Conservation (phyloP, 2,888 invertebrate genomes). For the Vanessa cardui region DNA sequence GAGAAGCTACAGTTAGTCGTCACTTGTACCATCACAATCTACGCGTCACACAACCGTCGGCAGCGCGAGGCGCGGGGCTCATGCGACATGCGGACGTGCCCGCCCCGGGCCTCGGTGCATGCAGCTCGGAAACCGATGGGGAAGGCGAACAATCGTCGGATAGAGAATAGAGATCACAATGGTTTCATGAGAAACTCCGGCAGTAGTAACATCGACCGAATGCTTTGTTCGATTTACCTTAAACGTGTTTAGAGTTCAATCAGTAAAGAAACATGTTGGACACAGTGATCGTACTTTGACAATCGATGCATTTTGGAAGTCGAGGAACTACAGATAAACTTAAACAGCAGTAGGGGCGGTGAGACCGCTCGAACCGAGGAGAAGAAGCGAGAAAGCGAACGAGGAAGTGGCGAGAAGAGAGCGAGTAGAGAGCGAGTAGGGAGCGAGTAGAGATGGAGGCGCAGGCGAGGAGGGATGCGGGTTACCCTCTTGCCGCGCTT, state of each 20-base stretch:
- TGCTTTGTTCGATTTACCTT: neutral
- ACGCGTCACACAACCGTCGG: slow-evolving; percentile 44
- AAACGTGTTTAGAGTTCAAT: neutral
- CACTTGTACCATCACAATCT: slow-evolving; percentile 62
- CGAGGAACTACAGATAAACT: neutral
- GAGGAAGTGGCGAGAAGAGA: slow-evolving; percentile 21
- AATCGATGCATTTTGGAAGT: neutral
- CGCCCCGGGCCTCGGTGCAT: neutral
- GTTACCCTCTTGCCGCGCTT: slow-evolving; percentile 96
- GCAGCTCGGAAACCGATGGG: neutral
- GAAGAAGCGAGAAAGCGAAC: neutral
- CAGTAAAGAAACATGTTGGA: neutral
- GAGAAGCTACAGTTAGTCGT: slow-evolving; percentile 48
- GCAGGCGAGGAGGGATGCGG: slow-evolving; percentile 20
- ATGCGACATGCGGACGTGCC: slow-evolving; percentile 5
- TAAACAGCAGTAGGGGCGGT: neutral
- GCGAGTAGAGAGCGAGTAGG: slow-evolving; percentile 18
- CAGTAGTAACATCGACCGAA: neutral
- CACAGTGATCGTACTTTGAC: neutral
- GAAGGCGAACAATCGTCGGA: slow-evolving; percentile 7
- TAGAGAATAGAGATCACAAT: slow-evolving; percentile 21
- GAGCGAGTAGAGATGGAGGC: slow-evolving; percentile 11
- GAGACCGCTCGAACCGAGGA: neutral
- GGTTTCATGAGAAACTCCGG: slow-evolving; percentile 14
- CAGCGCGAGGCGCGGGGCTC: neutral